Evolutionary conservation across 2,797 vertebrate genomes (phyloP).

Genomic region (Menidia menidia): DNA sequence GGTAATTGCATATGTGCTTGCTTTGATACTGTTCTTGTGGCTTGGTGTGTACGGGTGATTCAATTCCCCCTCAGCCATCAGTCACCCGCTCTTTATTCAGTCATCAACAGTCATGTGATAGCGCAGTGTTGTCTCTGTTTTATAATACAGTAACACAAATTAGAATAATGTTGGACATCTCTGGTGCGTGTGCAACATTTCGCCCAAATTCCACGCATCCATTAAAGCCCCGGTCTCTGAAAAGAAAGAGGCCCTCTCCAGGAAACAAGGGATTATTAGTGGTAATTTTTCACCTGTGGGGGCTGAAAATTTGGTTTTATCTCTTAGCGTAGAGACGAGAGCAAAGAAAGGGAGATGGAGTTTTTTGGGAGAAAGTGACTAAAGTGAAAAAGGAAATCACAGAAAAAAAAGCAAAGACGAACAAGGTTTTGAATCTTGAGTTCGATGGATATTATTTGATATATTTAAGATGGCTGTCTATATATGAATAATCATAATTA

Average conservation of each 20-base stretch:
- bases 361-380: constrained; percentile 7
- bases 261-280: constrained; percentile 79
- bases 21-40: constrained; percentile 37
- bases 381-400: constrained; percentile 3
- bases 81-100: constrained; percentile 40
- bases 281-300: constrained; percentile 74
- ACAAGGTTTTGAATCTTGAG: constrained; percentile 20
- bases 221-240: constrained; percentile 64
- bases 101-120: constrained; percentile 27
- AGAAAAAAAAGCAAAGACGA: constrained; percentile 14
- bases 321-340: constrained; percentile 57
- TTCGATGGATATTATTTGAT: constrained; percentile 5
- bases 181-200: constrained; percentile 54
- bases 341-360: constrained; percentile 20
- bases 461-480: not conserved
- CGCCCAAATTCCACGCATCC: constrained; percentile 64
- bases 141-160: constrained; percentile 57
- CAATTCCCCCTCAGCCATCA: constrained; percentile 42
- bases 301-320: constrained; percentile 73
- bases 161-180: constrained; percentile 40
- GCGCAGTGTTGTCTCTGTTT: constrained; percentile 19
- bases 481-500: too few species aligned
- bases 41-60: constrained; percentile 48
- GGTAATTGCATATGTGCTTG: constrained; percentile 31
- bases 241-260: constrained; percentile 66